These are phyloP conservation scores for Ivindomyrus marchei DNA, from an alignment of 2,113 vertebrate species.

Conservation along the genomic window DNA sequence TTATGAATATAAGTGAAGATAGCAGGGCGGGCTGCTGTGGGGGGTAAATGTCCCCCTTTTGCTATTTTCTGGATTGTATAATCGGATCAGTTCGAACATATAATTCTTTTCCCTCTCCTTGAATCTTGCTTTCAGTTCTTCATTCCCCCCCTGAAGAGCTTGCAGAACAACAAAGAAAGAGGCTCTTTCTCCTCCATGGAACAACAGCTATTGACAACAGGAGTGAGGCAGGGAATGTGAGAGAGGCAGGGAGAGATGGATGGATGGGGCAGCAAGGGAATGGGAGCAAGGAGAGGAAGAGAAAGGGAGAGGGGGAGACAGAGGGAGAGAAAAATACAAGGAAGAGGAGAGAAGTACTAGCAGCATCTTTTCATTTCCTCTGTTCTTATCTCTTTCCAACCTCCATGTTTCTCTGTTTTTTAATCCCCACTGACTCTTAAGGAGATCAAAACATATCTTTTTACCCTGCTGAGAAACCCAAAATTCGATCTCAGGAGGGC, in stretches of 20 bases:
- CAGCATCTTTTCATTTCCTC: neutral
- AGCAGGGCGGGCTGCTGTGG: neutral
- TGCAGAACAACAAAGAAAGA: constrained; percentile 25
- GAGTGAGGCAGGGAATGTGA: constrained; percentile 9
- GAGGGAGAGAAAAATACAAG: neutral
- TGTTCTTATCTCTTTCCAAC: neutral
- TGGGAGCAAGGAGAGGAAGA: neutral
- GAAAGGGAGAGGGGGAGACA: constrained; percentile 3
- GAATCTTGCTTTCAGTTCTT: constrained; percentile 18
- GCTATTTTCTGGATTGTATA: constrained; percentile 24
- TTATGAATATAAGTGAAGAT: constrained; percentile 20
- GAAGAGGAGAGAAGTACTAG: neutral
- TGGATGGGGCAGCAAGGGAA: neutral
- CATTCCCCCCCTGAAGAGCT: constrained; percentile 18
- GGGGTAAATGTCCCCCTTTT: constrained; percentile 24
- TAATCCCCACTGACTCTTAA: neutral
- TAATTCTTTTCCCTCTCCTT: neutral
- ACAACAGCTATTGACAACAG: constrained; percentile 24
- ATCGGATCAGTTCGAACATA: constrained; percentile 25
- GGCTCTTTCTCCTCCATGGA: constrained; percentile 20
- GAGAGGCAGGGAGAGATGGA: neutral
- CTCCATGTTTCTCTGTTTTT: neutral
- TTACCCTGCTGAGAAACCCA: neutral
- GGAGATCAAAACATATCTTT: neutral
- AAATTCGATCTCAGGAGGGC: constrained; percentile 26